Percentiles rank a stretch among this genome's conserved stretches.
Evolutionary conservation across 2,888 invertebrate species (phyloP).

Genomic region (Macrosiphum euphorbiae): DNA sequence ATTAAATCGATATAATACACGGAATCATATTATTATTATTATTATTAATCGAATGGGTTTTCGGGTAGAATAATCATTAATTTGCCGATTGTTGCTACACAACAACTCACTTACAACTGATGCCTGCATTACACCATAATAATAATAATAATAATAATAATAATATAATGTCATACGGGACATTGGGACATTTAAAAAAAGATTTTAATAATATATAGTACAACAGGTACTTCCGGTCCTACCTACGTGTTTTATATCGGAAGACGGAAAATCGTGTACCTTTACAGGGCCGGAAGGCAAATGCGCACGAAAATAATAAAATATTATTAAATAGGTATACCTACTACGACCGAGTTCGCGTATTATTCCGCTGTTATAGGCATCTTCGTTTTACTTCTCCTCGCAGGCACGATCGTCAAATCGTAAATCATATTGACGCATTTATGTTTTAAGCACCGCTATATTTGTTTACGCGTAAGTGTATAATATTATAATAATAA

Average conservation of each 20-base stretch:
- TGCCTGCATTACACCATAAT: not conserved
- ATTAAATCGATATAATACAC: not conserved
- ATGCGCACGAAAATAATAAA: not conserved
- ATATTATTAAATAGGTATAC: not conserved
- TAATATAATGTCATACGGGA: not conserved
- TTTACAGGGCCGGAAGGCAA: not conserved
- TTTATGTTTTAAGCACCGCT: not conserved
- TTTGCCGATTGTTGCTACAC: not conserved
- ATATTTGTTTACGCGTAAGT: not conserved
- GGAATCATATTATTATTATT: constrained; percentile 6
- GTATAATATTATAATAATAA: not conserved
- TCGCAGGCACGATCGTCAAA: not conserved
- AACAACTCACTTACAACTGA: not conserved
- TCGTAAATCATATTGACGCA: not conserved
- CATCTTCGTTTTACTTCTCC: not conserved
- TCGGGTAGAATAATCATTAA: constrained; percentile 15
- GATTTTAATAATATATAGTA: not conserved
- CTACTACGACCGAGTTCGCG: not conserved
- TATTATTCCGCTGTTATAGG: not conserved
- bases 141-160: not conserved
- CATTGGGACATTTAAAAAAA: not conserved
- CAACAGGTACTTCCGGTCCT: not conserved
- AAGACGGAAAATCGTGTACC: constrained; percentile 13
- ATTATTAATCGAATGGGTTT: constrained; percentile 21
- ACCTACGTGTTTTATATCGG: not conserved